Evolutionary conservation across 2,113 vertebrate genomes (phyloP).

Genomic region (Pangasianodon gigas): DNA sequence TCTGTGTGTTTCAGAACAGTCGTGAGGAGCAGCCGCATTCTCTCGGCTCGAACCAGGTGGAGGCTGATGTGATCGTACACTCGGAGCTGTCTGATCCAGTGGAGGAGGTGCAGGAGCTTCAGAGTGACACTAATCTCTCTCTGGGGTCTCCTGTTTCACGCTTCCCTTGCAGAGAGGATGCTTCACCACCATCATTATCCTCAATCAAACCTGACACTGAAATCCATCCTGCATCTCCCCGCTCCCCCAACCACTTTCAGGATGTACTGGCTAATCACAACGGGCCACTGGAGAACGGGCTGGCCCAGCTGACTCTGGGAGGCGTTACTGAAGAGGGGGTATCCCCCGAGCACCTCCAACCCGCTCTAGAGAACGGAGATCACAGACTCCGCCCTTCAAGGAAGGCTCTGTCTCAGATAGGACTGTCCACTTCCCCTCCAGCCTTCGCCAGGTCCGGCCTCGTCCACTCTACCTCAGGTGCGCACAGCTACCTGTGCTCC

Average conservation of each 20-base stretch:
- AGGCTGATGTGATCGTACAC: conserved; percentile 95
- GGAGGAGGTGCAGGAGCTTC: conserved; percentile 16
- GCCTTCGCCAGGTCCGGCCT: conserved; percentile 72
- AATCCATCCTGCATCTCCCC: conserved; percentile 51
- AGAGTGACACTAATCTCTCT: conserved; percentile 25
- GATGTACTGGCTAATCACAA: conserved; percentile 63
- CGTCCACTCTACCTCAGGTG: conserved; percentile 78
- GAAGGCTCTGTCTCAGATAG: conserved; percentile 63
- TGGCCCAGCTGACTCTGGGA: conserved; percentile 44
- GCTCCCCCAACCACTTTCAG: conserved; percentile 51
- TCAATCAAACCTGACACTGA: conserved; percentile 50
- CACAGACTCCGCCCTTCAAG: conserved; percentile 64
- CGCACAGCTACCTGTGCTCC: conserved; percentile 75
- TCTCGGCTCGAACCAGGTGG: conserved; percentile 81
- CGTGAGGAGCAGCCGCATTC: conserved; percentile 50
- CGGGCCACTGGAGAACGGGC: conserved; percentile 53
- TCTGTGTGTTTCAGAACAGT: conserved; percentile 44
- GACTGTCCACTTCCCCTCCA: conserved; percentile 57
- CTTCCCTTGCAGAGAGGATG: conserved; percentile 38
- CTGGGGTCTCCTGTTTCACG: conserved; percentile 43
- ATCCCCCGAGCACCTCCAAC: conserved; percentile 59
- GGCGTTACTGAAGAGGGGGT: conserved; percentile 45
- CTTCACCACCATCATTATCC: conserved; percentile 36
- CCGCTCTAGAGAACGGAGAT: conserved; percentile 67
- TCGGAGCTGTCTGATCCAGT: conserved; percentile 83